Evolutionary conservation across 2,888 invertebrate genomes (phyloP).

Genomic region (Heliconius ethilla): DNA sequence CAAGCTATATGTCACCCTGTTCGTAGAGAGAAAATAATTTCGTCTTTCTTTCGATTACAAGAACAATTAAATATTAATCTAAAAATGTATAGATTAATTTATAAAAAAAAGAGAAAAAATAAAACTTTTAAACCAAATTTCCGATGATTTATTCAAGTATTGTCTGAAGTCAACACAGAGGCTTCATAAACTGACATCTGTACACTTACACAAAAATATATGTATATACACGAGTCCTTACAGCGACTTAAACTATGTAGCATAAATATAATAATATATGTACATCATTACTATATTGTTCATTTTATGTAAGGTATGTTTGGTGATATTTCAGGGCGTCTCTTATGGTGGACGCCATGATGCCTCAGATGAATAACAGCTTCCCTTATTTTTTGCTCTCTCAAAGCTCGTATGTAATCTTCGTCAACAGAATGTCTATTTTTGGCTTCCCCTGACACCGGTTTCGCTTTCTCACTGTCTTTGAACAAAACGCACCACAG

Average conservation of each 20-base stretch:
- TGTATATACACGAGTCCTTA: conserved; percentile 61
- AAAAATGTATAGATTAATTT: conserved; percentile 11
- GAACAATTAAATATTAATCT: not conserved
- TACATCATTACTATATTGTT: conserved; percentile 43
- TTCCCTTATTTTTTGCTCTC: conserved; percentile 74
- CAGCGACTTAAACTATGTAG: conserved; percentile 53
- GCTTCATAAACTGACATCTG: conserved; percentile 54
- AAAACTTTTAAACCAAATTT: conserved; percentile 51
- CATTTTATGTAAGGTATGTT: conserved; percentile 71
- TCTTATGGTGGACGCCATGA: conserved; percentile 71
- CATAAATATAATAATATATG: conserved; percentile 42
- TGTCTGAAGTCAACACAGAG: conserved; percentile 68
- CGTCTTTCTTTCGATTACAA: too few relatives aligned
- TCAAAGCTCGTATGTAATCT: conserved; percentile 67
- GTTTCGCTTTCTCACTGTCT: conserved; percentile 66
- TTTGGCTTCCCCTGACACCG: conserved; percentile 53
- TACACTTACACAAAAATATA: conserved; percentile 68
- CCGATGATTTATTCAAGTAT: conserved; percentile 59
- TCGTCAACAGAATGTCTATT: conserved; percentile 67
- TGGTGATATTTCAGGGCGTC: conserved; percentile 66
- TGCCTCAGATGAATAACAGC: conserved; percentile 75
- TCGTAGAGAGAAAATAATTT: too few relatives aligned
- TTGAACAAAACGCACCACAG: conserved; percentile 80
- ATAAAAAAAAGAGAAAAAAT: conserved; percentile 41
- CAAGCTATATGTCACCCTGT: not conserved